phyloP scores from a whole-genome alignment of 1,140 invertebrate genomes.

The Wasmannia auropunctata region DNA sequence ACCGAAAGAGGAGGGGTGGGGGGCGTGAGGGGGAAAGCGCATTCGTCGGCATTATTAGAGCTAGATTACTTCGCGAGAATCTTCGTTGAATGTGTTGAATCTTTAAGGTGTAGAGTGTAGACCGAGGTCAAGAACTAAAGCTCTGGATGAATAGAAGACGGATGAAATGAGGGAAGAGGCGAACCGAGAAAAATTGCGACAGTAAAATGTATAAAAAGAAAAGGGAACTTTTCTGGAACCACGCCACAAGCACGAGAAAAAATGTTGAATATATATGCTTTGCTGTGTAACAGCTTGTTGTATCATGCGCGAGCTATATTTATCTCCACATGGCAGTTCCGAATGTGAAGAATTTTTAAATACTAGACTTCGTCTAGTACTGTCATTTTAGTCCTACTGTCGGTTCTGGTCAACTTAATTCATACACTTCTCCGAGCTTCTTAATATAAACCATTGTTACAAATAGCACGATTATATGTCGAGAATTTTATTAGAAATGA shows the following conservation, averaged over 20 bases:
- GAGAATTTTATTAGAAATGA: background rate
- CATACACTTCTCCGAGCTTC: background rate
- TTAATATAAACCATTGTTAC: background rate
- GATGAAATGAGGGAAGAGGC: background rate
- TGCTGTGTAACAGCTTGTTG: background rate
- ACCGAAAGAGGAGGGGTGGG: too few species aligned
- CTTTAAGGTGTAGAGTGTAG: slow-evolving; percentile 2
- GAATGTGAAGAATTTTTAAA: background rate
- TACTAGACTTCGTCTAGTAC: too few species aligned
- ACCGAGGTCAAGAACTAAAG: background rate
- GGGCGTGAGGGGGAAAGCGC: too few species aligned
- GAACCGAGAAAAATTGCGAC: background rate
- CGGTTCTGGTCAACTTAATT: background rate
- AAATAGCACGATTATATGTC: background rate
- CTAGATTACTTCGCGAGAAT: background rate
- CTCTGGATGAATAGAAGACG: slow-evolving; percentile 4
- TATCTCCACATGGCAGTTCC: background rate
- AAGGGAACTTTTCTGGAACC: background rate
- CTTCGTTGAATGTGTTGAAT: background rate
- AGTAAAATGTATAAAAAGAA: background rate
- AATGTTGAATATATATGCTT: slow-evolving; percentile 3
- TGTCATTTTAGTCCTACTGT: background rate
- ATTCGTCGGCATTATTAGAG: slow-evolving; percentile 7
- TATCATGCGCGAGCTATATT: background rate
- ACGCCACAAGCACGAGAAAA: background rate